Conservation (phyloP, 2,888 invertebrate species). For the Drosophila prostipennis region DNA sequence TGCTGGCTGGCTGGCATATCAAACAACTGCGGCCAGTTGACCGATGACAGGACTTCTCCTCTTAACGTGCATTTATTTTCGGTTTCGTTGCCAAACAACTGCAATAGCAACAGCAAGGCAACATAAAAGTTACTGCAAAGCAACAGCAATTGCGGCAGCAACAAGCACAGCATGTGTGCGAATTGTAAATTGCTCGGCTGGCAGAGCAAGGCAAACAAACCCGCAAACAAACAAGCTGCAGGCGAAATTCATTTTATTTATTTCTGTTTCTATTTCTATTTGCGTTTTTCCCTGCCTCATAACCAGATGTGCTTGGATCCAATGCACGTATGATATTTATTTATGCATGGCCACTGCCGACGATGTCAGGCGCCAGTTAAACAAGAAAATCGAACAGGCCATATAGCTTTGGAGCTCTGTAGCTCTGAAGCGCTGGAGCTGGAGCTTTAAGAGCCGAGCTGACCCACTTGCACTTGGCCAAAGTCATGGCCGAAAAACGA, state of each 20-base stretch:
- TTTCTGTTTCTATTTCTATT: conserved; percentile 60
- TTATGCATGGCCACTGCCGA: conserved; percentile 55
- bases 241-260: conserved; percentile 60
- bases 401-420: background rate
- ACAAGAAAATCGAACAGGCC: conserved; percentile 58
- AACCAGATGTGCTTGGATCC: conserved; percentile 46
- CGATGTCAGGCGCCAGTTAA: conserved; percentile 59
- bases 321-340: conserved; percentile 63
- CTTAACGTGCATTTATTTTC: conserved; percentile 74
- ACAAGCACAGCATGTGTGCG: conserved; percentile 73
- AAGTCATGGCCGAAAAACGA: conserved; percentile 52
- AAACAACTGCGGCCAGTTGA: conserved; percentile 73
- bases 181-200: conserved; percentile 73
- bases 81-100: conserved; percentile 66
- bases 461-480: conserved; percentile 62
- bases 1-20: conserved; percentile 57
- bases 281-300: conserved; percentile 62
- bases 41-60: conserved; percentile 70
- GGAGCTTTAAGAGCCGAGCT: conserved; percentile 22
- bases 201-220: conserved; percentile 52
- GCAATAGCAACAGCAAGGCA: conserved; percentile 32
- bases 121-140: conserved; percentile 11
- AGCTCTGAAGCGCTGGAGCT: too few relatives aligned
- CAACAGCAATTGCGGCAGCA: conserved; percentile 26
- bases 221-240: conserved; percentile 64